Evolutionary conservation across 2,888 invertebrate genomes (phyloP), one percentile per base, ranked within the genome.

Genomic region (Pterobdella sp.): DNA sequence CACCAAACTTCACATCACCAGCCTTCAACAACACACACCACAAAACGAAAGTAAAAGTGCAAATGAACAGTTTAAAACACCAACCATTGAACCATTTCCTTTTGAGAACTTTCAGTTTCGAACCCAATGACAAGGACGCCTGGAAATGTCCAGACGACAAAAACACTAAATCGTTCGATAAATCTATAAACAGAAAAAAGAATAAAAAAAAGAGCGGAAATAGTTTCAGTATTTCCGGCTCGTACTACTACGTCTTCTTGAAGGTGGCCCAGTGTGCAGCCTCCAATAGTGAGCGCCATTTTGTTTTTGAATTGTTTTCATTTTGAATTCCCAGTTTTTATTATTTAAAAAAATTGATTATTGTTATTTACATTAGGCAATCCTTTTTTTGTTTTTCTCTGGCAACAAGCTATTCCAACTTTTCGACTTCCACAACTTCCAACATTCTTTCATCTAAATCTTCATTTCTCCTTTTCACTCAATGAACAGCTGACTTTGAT

Each of bases 31-130:
- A 56, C 60, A n/a, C n/a, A n/a, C n/a, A n/a, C n/a, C n/a, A n/a
- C n/a, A n/a, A n/a, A n/a, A n/a, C n/a, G n/a, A n/a, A n/a, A n/a
- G n/a, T n/a, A n/a, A 56, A 56, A 22, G n/a, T 26, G n/a, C 60
- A 18, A 3, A 4, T 3, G n/a, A 56, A 56, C n/a, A 7, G 7
- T 14, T 42, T 42, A 7, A 42, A 42, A 7, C 10, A 42, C 22
- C 10, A 42, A 42, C 7, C 7, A 7, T 14, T 42, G 10, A 63
- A 52, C 3, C 34, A 67, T 22, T 52, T 75, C 32, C 74, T 76
- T 34, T 26, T 75, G 42, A 75, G 68, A 60, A 52, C 64, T 32
- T 65, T 74, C 29, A 74, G 52, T 26, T 71, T 76, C 31, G 75
- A 76, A 37, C 75, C 75, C 7, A 42, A 31, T 31, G 74, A 71